phyloP scores from a whole-genome alignment of 2,888 invertebrate species.

The Oligia latruncula region DNA sequence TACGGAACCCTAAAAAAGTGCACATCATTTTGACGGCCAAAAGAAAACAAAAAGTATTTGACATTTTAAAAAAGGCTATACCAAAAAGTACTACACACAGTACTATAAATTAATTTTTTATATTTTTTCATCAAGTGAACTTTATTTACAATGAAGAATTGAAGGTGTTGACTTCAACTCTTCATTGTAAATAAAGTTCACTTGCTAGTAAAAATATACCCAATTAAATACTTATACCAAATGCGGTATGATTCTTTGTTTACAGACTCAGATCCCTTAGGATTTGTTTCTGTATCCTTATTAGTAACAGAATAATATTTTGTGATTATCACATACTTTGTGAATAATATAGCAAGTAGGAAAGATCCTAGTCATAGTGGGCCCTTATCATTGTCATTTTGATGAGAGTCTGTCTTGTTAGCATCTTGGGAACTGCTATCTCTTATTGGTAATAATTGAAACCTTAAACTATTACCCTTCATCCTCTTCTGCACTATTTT shows the following conservation, averaged over 20 bases:
- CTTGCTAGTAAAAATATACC: constrained; percentile 30
- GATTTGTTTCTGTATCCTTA: constrained; percentile 22
- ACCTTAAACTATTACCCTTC: constrained; percentile 91
- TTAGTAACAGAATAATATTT: constrained; percentile 74
- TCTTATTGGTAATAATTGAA: constrained; percentile 90
- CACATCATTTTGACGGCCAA: not conserved
- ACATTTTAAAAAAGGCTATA: not conserved
- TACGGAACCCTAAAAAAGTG: not conserved
- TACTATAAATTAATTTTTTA: not conserved
- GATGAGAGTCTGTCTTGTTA: constrained; percentile 62
- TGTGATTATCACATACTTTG: constrained; percentile 79
- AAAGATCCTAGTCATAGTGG: constrained; percentile 85
- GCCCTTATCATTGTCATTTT: constrained; percentile 73
- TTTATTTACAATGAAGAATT: too few relatives aligned
- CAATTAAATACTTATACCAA: constrained; percentile 48
- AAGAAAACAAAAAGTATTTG: not conserved
- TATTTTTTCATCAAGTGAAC: not conserved
- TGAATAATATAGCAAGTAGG: constrained; percentile 73
- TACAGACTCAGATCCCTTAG: constrained; percentile 39
- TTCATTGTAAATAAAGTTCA: constrained; percentile 1
- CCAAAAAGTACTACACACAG: not conserved
- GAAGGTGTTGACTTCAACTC: not conserved
- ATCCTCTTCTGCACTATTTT: constrained; percentile 91
- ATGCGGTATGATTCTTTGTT: constrained; percentile 45
- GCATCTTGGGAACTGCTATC: constrained; percentile 69